Conservation (phyloP, 2,888 invertebrate species). For the Graphium colonna region DNA sequence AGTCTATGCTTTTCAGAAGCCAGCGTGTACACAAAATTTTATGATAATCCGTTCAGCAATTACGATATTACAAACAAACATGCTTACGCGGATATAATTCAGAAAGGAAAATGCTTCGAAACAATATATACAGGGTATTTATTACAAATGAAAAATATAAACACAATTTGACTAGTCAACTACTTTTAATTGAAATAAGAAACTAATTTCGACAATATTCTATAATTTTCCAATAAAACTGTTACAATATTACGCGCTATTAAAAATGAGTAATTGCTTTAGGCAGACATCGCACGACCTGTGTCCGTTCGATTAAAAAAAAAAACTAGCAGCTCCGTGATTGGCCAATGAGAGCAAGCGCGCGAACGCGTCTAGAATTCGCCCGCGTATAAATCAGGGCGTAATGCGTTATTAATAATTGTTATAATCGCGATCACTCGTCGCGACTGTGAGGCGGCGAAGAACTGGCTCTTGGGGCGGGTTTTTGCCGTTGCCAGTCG, state of each 20-base stretch:
- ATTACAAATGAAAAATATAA: too few species aligned
- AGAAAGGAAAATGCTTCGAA: too few species aligned
- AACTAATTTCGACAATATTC: background rate
- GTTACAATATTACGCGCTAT: background rate
- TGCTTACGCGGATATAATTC: too few species aligned
- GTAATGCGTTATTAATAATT: background rate
- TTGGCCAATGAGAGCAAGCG: background rate
- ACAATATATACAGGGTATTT: too few species aligned
- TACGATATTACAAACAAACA: too few species aligned
- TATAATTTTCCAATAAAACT: background rate
- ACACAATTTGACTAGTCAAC: too few species aligned
- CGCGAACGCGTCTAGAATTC: background rate
- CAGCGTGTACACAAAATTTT: too few species aligned
- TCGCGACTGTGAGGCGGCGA: background rate
- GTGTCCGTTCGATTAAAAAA: background rate
- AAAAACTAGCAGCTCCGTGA: background rate
- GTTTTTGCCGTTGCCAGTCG: constrained; percentile 12
- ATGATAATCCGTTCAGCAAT: too few species aligned
- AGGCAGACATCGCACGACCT: too few species aligned
- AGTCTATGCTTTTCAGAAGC: too few species aligned
- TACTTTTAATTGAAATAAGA: too few species aligned
- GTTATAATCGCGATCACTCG: background rate
- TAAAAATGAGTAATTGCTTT: background rate
- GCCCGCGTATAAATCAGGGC: background rate
- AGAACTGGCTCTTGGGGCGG: constrained; percentile 12